Conservation (phyloP, 53 echinoderm and acorn worm genomes). For the Luidia sarsii region DNA sequence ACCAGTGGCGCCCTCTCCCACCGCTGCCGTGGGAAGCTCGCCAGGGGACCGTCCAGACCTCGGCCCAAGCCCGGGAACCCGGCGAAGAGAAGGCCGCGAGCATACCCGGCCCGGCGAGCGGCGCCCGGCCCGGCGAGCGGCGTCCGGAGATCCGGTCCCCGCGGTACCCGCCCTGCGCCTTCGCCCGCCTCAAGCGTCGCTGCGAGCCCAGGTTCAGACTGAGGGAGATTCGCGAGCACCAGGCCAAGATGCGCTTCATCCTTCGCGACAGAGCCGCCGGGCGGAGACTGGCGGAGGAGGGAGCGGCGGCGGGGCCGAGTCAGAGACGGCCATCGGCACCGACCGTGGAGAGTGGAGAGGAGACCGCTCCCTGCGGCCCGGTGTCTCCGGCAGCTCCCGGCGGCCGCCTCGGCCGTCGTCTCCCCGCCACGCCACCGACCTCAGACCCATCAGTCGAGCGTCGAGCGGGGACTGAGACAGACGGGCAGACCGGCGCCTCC, state of each 20-base stretch:
- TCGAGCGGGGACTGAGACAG: too few relatives aligned
- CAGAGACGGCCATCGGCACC: too few relatives aligned
- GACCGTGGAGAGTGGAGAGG: too few relatives aligned
- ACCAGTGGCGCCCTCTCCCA: slow-evolving; percentile 37
- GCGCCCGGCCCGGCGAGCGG: neutral
- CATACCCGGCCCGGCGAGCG: neutral
- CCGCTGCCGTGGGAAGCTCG: slow-evolving; percentile 1
- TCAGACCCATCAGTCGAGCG: too few relatives aligned
- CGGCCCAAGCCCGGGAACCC: too few relatives aligned
- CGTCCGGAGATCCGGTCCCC: neutral
- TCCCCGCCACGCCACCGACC: too few relatives aligned
- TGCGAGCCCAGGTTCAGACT: neutral
- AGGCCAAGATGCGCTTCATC: slow-evolving; percentile 35
- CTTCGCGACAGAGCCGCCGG: slow-evolving; percentile 18
- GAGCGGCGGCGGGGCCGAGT: too few relatives aligned
- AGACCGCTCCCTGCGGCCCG: too few relatives aligned
- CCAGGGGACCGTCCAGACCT: too few relatives aligned
- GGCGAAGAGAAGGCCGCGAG: neutral
- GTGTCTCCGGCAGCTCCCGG: too few relatives aligned
- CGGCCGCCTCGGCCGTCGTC: too few relatives aligned
- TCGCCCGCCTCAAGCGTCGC: slow-evolving; percentile 14
- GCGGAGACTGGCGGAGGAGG: slow-evolving; percentile 5
- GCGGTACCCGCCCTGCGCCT: slow-evolving; percentile 10
- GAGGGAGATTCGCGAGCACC: slow-evolving; percentile 15
- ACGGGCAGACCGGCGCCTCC: too few relatives aligned